A percentile compares a stretch with the other conserved stretches of the same genome.
Evolutionary conservation across 2,888 invertebrate species (phyloP).

Genomic region (Poecilobothrus nobilitatus): DNA sequence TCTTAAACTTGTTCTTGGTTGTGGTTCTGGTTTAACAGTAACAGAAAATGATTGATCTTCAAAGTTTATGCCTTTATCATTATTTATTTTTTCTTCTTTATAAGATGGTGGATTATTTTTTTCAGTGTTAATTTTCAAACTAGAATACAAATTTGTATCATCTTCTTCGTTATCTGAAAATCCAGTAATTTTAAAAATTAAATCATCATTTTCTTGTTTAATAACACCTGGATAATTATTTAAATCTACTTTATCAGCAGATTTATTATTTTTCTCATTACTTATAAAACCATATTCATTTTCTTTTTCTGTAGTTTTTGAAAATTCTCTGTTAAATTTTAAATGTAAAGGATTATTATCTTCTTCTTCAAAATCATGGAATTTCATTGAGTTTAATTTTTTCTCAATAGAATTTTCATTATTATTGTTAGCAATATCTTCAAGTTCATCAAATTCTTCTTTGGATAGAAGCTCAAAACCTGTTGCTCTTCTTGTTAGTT

Average conservation of each 20-base stretch:
- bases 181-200: conserved; percentile 17
- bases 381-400: neutral
- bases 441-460: conserved; percentile 15
- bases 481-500: conserved; percentile 17
- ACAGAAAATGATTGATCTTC: conserved; percentile 14
- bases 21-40: conserved; percentile 24
- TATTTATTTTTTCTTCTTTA: too few relatives aligned
- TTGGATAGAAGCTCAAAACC: conserved; percentile 23
- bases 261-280: conserved; percentile 26
- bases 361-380: neutral
- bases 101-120: neutral
- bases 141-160: conserved; percentile 17
- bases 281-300: conserved; percentile 24
- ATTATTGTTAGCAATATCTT: conserved; percentile 23
- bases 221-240: conserved; percentile 15
- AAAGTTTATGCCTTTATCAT: neutral
- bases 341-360: neutral
- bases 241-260: conserved; percentile 26
- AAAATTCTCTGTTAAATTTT: too few relatives aligned
- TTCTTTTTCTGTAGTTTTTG: conserved; percentile 7
- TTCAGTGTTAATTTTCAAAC: neutral
- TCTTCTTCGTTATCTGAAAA: conserved; percentile 14
- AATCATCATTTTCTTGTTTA: conserved; percentile 15
- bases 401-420: conserved; percentile 17
- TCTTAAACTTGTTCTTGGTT: conserved; percentile 26